Percentiles rank a stretch among this genome's conserved stretches.
These are phyloP conservation scores for Podarcis lilfordi DNA, from an alignment of 2,797 vertebrate genomes.

Conservation along the genomic window DNA sequence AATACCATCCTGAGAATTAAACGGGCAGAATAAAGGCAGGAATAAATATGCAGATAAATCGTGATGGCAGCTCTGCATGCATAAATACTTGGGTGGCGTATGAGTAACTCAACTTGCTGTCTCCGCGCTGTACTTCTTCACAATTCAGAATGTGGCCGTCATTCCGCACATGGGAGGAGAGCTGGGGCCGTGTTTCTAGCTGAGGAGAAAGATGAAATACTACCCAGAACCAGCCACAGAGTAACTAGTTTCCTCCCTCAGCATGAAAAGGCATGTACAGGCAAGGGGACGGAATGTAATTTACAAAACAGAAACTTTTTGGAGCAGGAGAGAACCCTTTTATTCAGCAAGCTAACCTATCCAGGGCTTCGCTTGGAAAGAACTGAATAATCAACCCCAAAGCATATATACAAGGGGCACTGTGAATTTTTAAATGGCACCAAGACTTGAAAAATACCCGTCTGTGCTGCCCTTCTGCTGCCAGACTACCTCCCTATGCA, in stretches of 20 bases:
- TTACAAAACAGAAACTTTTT: background rate
- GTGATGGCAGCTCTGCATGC: background rate
- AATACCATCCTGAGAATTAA: background rate
- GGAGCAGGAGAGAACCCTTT: background rate
- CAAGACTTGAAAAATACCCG: constrained; percentile 38
- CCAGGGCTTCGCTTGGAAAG: background rate
- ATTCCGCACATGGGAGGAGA: background rate
- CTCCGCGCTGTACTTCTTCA: background rate
- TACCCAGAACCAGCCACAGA: background rate
- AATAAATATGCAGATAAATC: background rate
- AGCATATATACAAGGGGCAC: constrained; percentile 1
- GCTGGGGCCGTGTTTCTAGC: background rate
- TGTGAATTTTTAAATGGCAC: constrained; percentile 40
- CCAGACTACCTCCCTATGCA: background rate
- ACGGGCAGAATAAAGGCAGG: background rate
- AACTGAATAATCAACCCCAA: no score
- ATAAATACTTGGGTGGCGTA: background rate
- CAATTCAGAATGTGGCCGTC: background rate
- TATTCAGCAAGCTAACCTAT: background rate
- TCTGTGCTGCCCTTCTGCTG: constrained; percentile 42
- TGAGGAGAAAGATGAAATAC: background rate
- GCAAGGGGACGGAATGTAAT: background rate
- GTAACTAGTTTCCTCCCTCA: background rate
- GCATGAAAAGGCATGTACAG: background rate
- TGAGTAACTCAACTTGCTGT: no score